Base-by-base conservation (phyloP, 2,888 invertebrate species). In the Lepeophtheirus nordmannii region DNA sequence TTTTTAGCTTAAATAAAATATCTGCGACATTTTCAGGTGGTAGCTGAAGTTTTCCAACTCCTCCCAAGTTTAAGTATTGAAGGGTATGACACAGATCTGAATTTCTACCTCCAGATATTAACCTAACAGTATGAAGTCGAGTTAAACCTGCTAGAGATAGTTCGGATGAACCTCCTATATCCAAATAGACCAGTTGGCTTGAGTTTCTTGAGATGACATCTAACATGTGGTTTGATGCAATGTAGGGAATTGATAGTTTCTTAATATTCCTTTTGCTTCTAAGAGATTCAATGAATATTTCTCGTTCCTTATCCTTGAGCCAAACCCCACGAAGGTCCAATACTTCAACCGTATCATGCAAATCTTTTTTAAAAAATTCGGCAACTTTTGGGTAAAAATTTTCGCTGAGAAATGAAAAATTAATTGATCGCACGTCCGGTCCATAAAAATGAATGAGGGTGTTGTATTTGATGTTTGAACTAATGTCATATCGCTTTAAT, bases 251-350 rank as follows among this genome's bases (percentile, higher is more conserved):
- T 5, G 53, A 46, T 46, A 46, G 8, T 46, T 46, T 46, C 8
- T 8, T 46, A 3, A 46, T 14, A 46, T 14, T 17, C 8, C 53
- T 2, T 17, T 46, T 46, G 17, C 17, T 46, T 46, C 53, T 14
- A 5, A 46, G 53, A 17, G 53, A 46, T 17, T 46, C 53, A 5
- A 46, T 46, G 8, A 46, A 46, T 46, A 17, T 46, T 17, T 46
- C 53, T 46, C 53, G 53, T n/a, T 46, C 53, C 17, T 46, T 46
- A 17, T 46, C 53, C 53, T 46, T 46, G 53, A 46, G 53, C 53
- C 53, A 46, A 5, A 46, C 53, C 8, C 53, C 53, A n/a, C 17
- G 14, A 46, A 46, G 53, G 7, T 17, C 8, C 14, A 46, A 17
- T 5, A 46, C 53, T 17, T 46, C 53, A 46, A 8, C 17, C n/a